Evolutionary conservation across 2,113 vertebrate genomes (phyloP), one percentile per base, ranked within the genome.

Genomic region (Australoheros scitulus): DNA sequence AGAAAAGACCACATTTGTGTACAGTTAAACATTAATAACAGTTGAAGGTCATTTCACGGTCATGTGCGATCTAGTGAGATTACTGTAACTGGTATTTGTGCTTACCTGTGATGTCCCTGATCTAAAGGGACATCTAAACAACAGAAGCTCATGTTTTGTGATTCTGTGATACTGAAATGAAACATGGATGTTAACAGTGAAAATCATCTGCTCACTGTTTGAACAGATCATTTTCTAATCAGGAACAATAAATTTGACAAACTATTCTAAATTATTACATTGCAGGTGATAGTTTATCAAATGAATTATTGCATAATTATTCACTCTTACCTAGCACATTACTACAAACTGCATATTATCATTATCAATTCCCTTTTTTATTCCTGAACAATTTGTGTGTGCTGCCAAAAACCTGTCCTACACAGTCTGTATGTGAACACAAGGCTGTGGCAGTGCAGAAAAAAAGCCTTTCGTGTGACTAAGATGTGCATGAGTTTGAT

Each of bases 21-120:
- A 17, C 77, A 65, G 83, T 82, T 79, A 32, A 55, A 70, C 56
- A 85, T 81, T 74, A 77, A 61, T 8, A 34, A 13, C 34, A 38
- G 11, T 41, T 1, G 72, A 29, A 81, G 72, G 76, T 79, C 34
- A 17, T 57, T 74, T 68, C 26, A 63, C 11, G 72, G 70, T 84
- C 58, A 70, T 2, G 5, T 0, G 2, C 41, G 56, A 81, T 77
- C 36, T 61, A 2, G 11, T n/a, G 9, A 76, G 32, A 85, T 24
- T 76, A 55, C 32, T 32, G 56, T 41, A 11, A 43, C 29, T 34
- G 61, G 5, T 22, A 1, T 77, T 52, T 56, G 78, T 60, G 63
- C 43, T 3, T 9, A 2, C 58, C 61, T 55, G 14, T n/a, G 24
- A 2, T 65, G 29, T 15, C n/a, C 13, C 3, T 61, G 43, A 34